Base-by-base conservation (phyloP, 2,888 invertebrate species). In the Maniola hyperantus region DNA sequence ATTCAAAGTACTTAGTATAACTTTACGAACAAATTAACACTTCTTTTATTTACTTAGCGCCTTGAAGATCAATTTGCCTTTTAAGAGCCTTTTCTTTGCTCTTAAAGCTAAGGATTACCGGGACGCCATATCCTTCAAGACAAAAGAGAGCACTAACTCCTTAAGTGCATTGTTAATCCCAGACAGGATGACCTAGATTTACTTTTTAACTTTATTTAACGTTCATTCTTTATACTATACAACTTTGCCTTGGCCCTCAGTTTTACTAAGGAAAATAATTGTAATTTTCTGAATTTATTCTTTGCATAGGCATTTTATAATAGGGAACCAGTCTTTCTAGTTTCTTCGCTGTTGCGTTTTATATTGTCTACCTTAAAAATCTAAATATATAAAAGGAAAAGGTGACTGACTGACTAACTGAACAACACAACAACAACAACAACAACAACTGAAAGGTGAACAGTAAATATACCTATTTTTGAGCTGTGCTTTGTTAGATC, bases 151-250 rank as follows among this genome's bases (percentile, higher is more conserved):
- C 62, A 53, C 62, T 62, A 62, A 62, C 62, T 62, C 50, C 62
- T 62, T 62, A 62, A 62, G 62, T 62, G 62, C 62, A 62, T 62
- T 62, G 62, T 62, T 62, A 62, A 62, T 62, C 53, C 62, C 53
- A 62, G 53, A 53, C 62, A 62, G 53, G 62, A 62, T 42, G 62
- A 62, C 53, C 60, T 39, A 62, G 53, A 62, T 62, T 62, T 62
- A 42, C 53, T 62, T 62, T 62, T 53, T 53, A 62, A 62, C 51
- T 53, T 62, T 53, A 62, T 62, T 53, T 15, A 62, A 42, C 53
- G 53, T 62, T 53, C 33, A 62, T 62, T 62, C 51, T 42, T 62
- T 42, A 44, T 26, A 2, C 26, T 4, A n/a, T 4, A 42, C 39
- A 42, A 62, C 39, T 62, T 26, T 55, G 55, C 13, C 39, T 62